phyloP scores from a whole-genome alignment of 1,140 invertebrate species.

The Anthonomus grandis region DNA sequence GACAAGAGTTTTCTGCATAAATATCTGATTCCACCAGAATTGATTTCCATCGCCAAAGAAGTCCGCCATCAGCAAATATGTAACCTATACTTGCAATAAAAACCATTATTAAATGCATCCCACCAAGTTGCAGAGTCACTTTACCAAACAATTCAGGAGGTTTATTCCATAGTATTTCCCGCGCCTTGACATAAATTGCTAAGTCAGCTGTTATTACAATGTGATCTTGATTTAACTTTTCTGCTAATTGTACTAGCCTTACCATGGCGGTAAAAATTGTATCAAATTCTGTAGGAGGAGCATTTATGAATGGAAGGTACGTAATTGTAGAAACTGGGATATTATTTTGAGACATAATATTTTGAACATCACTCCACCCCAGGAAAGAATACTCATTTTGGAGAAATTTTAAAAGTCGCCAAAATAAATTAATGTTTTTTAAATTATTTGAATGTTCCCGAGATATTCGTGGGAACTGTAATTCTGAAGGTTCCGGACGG shows the following conservation, averaged over 20 bases:
- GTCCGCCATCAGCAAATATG: conserved; percentile 14
- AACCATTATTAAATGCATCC: conserved; percentile 14
- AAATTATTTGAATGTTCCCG: too few species aligned
- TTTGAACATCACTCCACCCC: conserved; percentile 8
- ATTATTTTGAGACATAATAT: conserved; percentile 11
- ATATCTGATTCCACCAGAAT: conserved; percentile 8
- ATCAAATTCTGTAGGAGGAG: conserved; percentile 15
- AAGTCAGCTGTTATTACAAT: conserved; percentile 18
- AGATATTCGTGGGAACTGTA: too few species aligned
- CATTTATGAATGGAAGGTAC: conserved; percentile 12
- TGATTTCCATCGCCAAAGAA: too few species aligned
- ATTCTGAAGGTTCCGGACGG: too few species aligned
- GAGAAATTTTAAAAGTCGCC: neutral
- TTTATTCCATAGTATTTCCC: conserved; percentile 15
- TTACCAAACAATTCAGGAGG: conserved; percentile 12
- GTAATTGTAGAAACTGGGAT: conserved; percentile 4
- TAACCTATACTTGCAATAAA: conserved; percentile 16
- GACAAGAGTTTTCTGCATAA: conserved; percentile 15
- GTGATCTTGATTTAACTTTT: conserved; percentile 7
- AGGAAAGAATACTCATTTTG: conserved; percentile 8
- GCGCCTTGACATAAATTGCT: conserved; percentile 13
- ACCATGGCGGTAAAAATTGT: conserved; percentile 13
- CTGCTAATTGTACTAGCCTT: conserved; percentile 8
- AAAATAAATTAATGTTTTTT: too few species aligned
- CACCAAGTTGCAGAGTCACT: conserved; percentile 13